phyloP scores from a whole-genome alignment of 2,113 vertebrate genomes.

The Campylomormyrus numenius region DNA sequence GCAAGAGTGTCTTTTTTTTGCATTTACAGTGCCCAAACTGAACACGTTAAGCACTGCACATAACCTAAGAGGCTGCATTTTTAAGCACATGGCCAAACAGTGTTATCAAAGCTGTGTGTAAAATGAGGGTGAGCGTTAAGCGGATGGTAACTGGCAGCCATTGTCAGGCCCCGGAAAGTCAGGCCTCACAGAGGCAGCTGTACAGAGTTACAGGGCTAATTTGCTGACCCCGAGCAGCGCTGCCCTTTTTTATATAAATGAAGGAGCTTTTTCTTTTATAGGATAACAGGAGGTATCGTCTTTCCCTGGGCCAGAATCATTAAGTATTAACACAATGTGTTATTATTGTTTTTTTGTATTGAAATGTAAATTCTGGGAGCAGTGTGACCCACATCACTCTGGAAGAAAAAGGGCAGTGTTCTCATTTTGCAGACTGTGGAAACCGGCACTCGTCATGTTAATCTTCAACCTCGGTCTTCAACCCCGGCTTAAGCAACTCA shows the following conservation, averaged over 20 bases:
- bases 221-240: constrained; percentile 53
- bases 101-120: constrained; percentile 2
- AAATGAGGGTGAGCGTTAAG: not conserved
- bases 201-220: constrained; percentile 58
- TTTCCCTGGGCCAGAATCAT: constrained; percentile 66
- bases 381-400: constrained; percentile 73
- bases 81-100: not conserved
- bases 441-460: constrained; percentile 43
- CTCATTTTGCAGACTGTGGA: constrained; percentile 42
- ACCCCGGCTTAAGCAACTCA: not conserved
- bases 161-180: constrained; percentile 49
- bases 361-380: constrained; percentile 85
- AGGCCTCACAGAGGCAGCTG: constrained; percentile 9
- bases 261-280: constrained; percentile 69
- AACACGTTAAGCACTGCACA: not conserved
- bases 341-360: constrained; percentile 78
- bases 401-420: constrained; percentile 17
- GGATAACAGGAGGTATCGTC: constrained; percentile 64
- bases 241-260: constrained; percentile 57
- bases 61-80: not conserved
- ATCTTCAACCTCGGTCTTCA: constrained; percentile 30
- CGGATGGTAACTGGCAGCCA: constrained; percentile 46
- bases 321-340: constrained; percentile 73
- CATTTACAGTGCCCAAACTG: not conserved
- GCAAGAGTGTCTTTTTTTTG: no score